Evolutionary conservation across 2,113 vertebrate species (phyloP), one percentile per base, ranked within the genome.

Genomic region (Tenrec ecaudatus): DNA sequence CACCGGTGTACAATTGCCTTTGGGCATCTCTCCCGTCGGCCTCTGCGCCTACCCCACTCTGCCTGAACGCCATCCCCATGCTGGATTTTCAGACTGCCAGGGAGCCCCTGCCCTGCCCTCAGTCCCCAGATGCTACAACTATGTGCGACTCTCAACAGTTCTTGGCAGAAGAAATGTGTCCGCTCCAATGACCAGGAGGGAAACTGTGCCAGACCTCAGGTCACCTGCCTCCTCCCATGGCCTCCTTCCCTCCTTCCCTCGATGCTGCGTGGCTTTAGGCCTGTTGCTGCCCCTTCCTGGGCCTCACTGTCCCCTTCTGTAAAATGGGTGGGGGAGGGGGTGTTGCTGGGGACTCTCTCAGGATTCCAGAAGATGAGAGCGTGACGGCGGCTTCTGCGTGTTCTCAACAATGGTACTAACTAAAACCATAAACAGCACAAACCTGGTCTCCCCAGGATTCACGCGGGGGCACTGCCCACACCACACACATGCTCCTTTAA

Each of bases 1-100:
- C 1, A 4, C 14, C 68, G 60, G 1, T 2, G 53, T 1, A 0
- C 11, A 0, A 3, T 5, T 1, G 27, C 29, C 66, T 10, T 38
- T 11, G 1, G 2, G 5, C 3, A n/a, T 3, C 29, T 68, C 47
- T 1, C 36, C 27, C 62, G 2, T 17, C 6, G 66, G 10, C 3
- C 9, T 62, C 29, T 19, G 62, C 1, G 0, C 60, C 27, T 6
- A 62, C 85, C 36, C 29, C 64, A 4, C 8, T 11, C n/a, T 22
- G 47, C 71, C 57, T n/a, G 36, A 60, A 6, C 0, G 25, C 47
- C 6, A 0, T 12, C 47, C 4, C 1, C 25, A 19, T 43, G 4
- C 0, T 19, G 15, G 25, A n/a, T n/a, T n/a, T n/a, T n/a, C 11
- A 27, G 36, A 19, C 81, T 43, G 27, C 53, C 27, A 23, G 38